phyloP scores from a whole-genome alignment of 2,888 invertebrate genomes.

The Pristionchus entomophagus region DNA sequence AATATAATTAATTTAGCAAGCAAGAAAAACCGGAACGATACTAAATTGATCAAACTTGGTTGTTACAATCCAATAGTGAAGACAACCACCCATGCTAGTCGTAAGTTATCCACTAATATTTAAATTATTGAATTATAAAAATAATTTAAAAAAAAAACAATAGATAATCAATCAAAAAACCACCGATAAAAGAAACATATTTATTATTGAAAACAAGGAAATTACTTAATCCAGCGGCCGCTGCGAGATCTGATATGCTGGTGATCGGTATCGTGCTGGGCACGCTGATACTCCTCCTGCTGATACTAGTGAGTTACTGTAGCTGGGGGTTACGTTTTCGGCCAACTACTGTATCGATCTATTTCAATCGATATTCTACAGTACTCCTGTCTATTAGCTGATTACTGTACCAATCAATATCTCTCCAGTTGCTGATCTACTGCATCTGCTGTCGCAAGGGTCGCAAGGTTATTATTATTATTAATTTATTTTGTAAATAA shows the following conservation, averaged over 20 bases:
- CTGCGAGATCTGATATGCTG: not conserved
- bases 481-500: too few relatives aligned
- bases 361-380: not conserved
- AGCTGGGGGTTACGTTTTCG: too few relatives aligned
- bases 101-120: not conserved
- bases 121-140: not conserved
- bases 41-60: too few relatives aligned
- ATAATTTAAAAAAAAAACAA: not conserved
- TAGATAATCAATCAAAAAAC: too few relatives aligned
- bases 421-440: not conserved
- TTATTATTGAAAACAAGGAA: too few relatives aligned
- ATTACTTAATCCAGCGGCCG: not conserved
- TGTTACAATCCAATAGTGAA: too few relatives aligned
- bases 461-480: too few relatives aligned
- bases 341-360: too few relatives aligned
- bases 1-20: too few relatives aligned
- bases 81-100: not conserved
- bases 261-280: not conserved
- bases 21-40: too few relatives aligned
- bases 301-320: not conserved
- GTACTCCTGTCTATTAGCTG: not conserved
- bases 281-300: not conserved
- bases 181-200: too few relatives aligned
- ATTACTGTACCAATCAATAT: not conserved
- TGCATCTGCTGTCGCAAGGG: slow-evolving; percentile 3